Evolutionary conservation across 2,888 invertebrate genomes (phyloP).

Genomic region (Pherbina coryleti): DNA sequence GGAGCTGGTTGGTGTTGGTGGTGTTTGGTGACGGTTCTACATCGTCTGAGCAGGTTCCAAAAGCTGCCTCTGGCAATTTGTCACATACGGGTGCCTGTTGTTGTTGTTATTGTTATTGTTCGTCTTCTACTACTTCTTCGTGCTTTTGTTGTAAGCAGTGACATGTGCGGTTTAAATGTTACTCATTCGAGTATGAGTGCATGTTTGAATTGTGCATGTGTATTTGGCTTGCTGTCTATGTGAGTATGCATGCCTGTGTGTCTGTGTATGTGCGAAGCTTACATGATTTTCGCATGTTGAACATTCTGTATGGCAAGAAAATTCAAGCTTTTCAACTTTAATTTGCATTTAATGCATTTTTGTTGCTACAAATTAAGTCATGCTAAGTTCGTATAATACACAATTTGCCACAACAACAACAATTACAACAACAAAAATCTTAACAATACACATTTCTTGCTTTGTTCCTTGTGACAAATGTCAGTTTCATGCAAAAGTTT

Average conservation of each 20-base stretch:
- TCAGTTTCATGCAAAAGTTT: neutral
- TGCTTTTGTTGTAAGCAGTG: constrained; percentile 39
- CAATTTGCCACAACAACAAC: constrained; percentile 27
- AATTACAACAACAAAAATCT: constrained; percentile 18
- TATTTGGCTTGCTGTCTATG: neutral
- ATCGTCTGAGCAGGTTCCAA: neutral
- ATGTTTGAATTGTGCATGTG: neutral
- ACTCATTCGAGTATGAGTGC: neutral
- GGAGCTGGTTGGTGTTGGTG: neutral
- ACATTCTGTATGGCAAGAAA: constrained; percentile 27
- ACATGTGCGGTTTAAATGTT: constrained; percentile 44
- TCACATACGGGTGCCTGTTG: constrained; percentile 50
- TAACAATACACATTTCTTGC: neutral
- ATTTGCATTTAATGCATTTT: constrained; percentile 38
- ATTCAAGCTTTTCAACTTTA: constrained; percentile 35
- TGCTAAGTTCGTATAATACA: neutral
- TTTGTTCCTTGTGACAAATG: constrained; percentile 11
- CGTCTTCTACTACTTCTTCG: constrained; percentile 3
- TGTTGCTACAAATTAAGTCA: constrained; percentile 24
- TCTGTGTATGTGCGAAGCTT: constrained; percentile 15
- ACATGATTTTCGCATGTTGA: constrained; percentile 38
- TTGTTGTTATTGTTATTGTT: neutral
- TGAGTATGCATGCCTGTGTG: constrained; percentile 20
- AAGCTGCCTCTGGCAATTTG: constrained; percentile 57
- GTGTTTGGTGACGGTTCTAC: neutral